phyloP scores from a whole-genome alignment of 2,113 vertebrate genomes.

The Ceyx cyanopectus region DNA sequence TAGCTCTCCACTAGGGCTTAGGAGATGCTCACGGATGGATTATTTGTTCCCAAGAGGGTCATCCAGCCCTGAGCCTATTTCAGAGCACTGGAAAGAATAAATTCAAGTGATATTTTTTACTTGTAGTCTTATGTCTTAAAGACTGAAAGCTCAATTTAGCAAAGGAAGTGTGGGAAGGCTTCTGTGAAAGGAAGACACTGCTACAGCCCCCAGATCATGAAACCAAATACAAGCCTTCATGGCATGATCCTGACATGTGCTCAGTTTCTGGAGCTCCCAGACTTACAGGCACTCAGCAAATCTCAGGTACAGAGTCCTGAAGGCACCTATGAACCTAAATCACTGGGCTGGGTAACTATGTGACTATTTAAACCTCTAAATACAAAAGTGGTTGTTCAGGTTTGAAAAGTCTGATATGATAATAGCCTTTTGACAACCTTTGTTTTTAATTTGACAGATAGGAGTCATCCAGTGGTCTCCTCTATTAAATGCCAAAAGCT shows the following conservation, averaged over 20 bases:
- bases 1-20: constrained; percentile 13
- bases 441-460: neutral
- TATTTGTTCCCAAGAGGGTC: constrained; percentile 26
- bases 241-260: constrained; percentile 18
- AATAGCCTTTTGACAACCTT: neutral
- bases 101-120: constrained; percentile 22
- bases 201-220: neutral
- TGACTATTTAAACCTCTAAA: neutral
- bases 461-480: neutral
- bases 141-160: constrained; percentile 1
- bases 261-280: constrained; percentile 39
- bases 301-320: constrained; percentile 16
- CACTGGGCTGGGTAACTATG: neutral
- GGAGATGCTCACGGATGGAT: constrained; percentile 8
- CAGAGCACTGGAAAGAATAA: constrained; percentile 17
- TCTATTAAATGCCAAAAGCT: constrained; percentile 7
- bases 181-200: neutral
- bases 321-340: constrained; percentile 1
- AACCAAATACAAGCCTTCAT: neutral
- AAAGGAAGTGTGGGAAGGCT: neutral
- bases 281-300: constrained; percentile 38
- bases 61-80: neutral
- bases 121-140: constrained; percentile 13
- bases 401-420: neutral
- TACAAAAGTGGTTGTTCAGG: neutral